These are phyloP conservation scores for Dendropsophus ebraccatus DNA, from an alignment of 2,113 vertebrate genomes.

Conservation along the genomic window DNA sequence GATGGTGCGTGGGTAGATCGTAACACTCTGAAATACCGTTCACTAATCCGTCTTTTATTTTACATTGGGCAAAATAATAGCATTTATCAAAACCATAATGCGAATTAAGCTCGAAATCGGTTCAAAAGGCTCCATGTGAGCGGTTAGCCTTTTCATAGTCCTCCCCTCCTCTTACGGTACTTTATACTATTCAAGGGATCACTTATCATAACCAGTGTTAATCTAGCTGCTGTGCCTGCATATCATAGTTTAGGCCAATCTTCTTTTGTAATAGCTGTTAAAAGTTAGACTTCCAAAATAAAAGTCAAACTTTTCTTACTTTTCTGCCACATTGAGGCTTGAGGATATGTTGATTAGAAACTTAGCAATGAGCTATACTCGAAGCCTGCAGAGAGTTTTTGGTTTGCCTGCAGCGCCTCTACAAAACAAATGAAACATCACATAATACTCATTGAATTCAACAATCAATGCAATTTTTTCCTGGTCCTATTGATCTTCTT, in stretches of 20 bases:
- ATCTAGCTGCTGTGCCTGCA: not conserved
- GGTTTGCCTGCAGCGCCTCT: too few relatives aligned
- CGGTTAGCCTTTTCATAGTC: constrained; percentile 23
- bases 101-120: constrained; percentile 60
- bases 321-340: not conserved
- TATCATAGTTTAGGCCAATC: not conserved
- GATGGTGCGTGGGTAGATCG: constrained; percentile 60
- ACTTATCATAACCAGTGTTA: not conserved
- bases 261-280: not conserved
- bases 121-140: constrained; percentile 58
- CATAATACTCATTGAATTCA: too few relatives aligned
- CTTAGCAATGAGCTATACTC: too few relatives aligned
- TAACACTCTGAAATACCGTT: constrained; percentile 56
- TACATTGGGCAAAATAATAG: constrained; percentile 61
- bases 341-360: too few relatives aligned
- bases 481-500: too few relatives aligned
- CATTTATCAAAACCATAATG: constrained; percentile 57
- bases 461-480: too few relatives aligned
- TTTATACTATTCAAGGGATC: not conserved
- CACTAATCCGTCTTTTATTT: constrained; percentile 60
- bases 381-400: too few relatives aligned
- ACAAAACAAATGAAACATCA: too few relatives aligned
- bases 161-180: not conserved
- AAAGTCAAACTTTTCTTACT: not conserved
- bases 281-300: not conserved